Conservation (phyloP, 2,113 vertebrate genomes). For the Acanthisitta chloris region DNA sequence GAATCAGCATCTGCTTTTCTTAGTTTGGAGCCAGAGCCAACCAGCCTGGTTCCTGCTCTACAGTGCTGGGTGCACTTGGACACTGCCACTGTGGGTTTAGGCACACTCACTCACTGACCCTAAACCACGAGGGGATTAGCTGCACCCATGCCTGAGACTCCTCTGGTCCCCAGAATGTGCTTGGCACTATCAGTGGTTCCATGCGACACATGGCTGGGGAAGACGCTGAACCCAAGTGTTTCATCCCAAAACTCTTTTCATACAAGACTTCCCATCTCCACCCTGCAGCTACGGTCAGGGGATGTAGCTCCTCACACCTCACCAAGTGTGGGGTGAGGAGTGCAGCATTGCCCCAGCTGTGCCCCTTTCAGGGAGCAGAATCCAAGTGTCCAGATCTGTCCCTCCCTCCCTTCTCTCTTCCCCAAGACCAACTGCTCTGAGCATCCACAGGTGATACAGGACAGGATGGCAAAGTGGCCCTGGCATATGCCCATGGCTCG, state of each 20-base stretch:
- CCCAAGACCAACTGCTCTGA: neutral
- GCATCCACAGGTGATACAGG: neutral
- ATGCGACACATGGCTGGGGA: accelerated
- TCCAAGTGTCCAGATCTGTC: accelerated
- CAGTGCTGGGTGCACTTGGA: accelerated
- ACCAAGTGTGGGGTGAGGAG: neutral
- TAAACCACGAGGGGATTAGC: accelerated
- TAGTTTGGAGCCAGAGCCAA: neutral
- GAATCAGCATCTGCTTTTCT: neutral
- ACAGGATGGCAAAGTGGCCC: neutral
- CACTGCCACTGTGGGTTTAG: neutral
- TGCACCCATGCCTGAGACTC: neutral
- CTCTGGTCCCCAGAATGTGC: accelerated
- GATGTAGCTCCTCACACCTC: neutral
- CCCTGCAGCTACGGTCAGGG: neutral
- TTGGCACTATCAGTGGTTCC: no score
- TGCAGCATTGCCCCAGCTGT: neutral
- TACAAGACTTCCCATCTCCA: neutral
- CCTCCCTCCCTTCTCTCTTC: neutral
- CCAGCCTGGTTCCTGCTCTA: neutral
- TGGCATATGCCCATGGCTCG: accelerated
- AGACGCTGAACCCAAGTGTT: neutral
- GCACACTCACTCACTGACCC: neutral
- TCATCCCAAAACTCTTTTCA: neutral
- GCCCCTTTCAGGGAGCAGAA: neutral